phyloP scores from a whole-genome alignment of 2,113 vertebrate genomes.

The Thermophis baileyi region DNA sequence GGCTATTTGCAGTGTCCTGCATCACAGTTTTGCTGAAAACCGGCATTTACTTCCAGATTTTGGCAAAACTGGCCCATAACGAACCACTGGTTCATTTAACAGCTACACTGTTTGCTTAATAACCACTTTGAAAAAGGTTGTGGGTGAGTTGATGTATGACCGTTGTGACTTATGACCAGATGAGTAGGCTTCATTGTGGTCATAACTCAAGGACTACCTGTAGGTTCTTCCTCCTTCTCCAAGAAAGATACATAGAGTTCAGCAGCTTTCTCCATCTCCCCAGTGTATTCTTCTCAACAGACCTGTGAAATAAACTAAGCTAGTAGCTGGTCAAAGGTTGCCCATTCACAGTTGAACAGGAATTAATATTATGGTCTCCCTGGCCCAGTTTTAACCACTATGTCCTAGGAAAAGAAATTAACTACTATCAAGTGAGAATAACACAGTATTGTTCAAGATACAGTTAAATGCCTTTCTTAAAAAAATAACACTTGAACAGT shows the following conservation, averaged over 20 bases:
- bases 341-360: not conserved
- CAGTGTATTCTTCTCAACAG: not conserved
- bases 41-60: too few relatives aligned
- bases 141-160: too few relatives aligned
- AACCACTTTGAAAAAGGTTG: too few relatives aligned
- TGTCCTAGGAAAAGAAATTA: not conserved
- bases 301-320: not conserved
- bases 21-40: too few relatives aligned
- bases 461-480: not conserved
- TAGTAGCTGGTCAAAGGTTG: not conserved
- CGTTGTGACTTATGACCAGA: too few relatives aligned
- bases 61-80: too few relatives aligned
- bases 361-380: not conserved
- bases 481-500: too few relatives aligned
- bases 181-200: too few relatives aligned
- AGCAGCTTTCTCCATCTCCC: not conserved
- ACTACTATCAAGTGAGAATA: not conserved
- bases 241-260: not conserved
- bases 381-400: not conserved
- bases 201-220: too few relatives aligned
- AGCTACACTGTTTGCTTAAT: too few relatives aligned
- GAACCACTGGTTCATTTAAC: too few relatives aligned
- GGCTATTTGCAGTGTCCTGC: too few relatives aligned
- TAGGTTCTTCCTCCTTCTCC: not conserved
- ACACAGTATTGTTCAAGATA: not conserved